phyloP scores from a whole-genome alignment of 2,797 vertebrate genomes.

The Sternarchorhynchus goeldii region DNA sequence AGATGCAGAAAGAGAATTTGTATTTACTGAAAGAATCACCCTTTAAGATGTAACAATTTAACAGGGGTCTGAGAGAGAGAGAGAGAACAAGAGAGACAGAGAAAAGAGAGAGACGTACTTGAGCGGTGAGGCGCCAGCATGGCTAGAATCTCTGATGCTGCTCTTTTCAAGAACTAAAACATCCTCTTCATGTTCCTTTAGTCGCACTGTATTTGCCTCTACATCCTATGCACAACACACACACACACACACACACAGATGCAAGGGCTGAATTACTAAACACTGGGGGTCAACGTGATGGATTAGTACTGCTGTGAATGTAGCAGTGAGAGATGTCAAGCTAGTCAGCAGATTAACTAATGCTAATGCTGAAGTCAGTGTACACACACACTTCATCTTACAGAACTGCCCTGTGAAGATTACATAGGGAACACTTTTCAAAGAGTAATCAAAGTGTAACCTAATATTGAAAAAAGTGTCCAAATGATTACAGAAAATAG shows the following conservation, averaged over 20 bases:
- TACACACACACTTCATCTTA: constrained; percentile 13
- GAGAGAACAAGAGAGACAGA: not conserved
- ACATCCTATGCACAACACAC: constrained; percentile 81
- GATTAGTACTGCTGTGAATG: constrained; percentile 47
- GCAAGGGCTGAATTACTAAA: constrained; percentile 23
- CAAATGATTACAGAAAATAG: not conserved
- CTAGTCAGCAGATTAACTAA: constrained; percentile 45
- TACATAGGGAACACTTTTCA: not conserved
- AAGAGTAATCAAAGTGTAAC: not conserved
- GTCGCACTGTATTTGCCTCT: constrained; percentile 97
- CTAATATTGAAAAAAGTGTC: not conserved
- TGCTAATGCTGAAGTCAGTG: constrained; percentile 14
- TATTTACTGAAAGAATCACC: not conserved
- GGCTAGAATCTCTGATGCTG: constrained; percentile 80
- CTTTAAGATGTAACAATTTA: not conserved
- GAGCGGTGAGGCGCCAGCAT: constrained; percentile 83
- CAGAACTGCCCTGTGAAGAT: constrained; percentile 16
- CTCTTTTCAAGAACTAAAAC: constrained; percentile 98
- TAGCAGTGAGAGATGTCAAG: not conserved
- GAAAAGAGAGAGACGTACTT: constrained; percentile 77
- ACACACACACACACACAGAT: constrained; percentile 14
- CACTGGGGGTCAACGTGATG: constrained; percentile 29
- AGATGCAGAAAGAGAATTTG: not conserved
- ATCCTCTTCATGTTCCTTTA: constrained; percentile 97
- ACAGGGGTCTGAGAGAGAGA: constrained; percentile 6